Base-by-base conservation (phyloP, 2,797 vertebrate genomes). In the Xenops minutus region DNA sequence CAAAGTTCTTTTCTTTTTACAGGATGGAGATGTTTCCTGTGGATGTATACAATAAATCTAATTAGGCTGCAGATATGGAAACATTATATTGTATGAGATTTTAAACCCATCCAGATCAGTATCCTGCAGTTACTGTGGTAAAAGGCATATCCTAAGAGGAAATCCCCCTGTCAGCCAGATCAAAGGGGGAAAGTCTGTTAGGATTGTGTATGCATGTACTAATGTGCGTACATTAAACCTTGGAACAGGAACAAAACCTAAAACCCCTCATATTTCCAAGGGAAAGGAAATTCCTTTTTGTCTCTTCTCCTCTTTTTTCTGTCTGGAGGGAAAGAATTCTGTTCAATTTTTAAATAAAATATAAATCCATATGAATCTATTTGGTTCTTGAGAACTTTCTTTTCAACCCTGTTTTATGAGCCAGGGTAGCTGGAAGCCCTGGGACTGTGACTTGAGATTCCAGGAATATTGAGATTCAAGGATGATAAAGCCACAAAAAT, bases 61-160 rank as follows among this genome's bases (percentile, higher is more conserved):
- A 96, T 88, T 91, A 92, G 34, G 24, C 20, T 76, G 49, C 55
- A 93, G 75, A 86, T 54, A 85, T 63, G 71, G 85, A 95, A 32
- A 56, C 2, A 8, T 67, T 94, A 82, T 74, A 85, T 64, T 93
- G 88, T 93, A 90, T 55, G 85, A 91, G 55, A 86, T 84, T 84
- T 96, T 56, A 92, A 90, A 88, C 79, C 61, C 41, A 85, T 86
- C 37, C 67, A 81, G 76, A 96, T 92, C 63, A 84, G 85, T 76
- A 94, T 92, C 89, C 74, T 94, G 89, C 74, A 79, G 63, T 85
- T 87, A 79, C 49, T 59, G 32, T 14, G 41, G 44, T 67, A 72
- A 66, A 91, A 89, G 71, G 85, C 39, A 93, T 85, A 94, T 91
- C 84, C 84, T 91, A 92, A 94, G 78, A 96, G 94, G 95, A 96